Evolutionary conservation across 1,140 invertebrate species (phyloP).

Genomic region (Aphelinus certus): DNA sequence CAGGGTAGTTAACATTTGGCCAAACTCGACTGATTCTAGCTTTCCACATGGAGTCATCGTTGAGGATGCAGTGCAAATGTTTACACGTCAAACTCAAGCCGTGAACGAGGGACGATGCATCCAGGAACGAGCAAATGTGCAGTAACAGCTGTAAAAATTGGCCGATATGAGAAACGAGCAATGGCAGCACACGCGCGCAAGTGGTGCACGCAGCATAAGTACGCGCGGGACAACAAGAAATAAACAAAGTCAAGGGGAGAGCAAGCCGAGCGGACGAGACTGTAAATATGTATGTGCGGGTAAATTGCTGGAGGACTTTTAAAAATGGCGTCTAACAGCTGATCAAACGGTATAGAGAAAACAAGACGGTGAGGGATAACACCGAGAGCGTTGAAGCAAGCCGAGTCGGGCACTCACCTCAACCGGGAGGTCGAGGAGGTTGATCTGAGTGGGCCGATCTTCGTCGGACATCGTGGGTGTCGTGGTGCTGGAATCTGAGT

Average conservation of each 20-base stretch:
- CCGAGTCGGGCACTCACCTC: constrained; percentile 44
- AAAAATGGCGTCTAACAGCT: constrained; percentile 48
- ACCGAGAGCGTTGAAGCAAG: too few relatives aligned
- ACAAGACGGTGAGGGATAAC: constrained; percentile 2
- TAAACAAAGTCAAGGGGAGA: too few relatives aligned
- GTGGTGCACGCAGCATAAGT: too few relatives aligned
- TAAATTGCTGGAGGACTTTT: constrained; percentile 21
- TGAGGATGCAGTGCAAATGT: constrained; percentile 57
- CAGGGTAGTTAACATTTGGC: constrained; percentile 54
- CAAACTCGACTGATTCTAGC: constrained; percentile 55
- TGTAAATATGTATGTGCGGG: too few relatives aligned
- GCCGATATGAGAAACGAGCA: too few relatives aligned
- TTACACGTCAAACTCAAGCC: constrained; percentile 56
- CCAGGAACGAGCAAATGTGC: constrained; percentile 60
- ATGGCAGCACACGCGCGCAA: too few relatives aligned
- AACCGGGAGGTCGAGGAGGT: constrained; percentile 50
- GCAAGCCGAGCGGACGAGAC: too few relatives aligned
- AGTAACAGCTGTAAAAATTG: constrained; percentile 52
- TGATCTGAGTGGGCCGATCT: background rate
- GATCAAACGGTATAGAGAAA: constrained; percentile 33
- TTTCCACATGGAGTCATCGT: constrained; percentile 60
- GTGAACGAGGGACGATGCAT: constrained; percentile 56
- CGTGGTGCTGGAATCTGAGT: constrained; percentile 16
- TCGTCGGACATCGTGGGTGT: constrained; percentile 31
- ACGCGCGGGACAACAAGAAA: too few relatives aligned